These are phyloP conservation scores for Cheiracanthium punctorium DNA, from an alignment of 2,888 invertebrate species.

Conservation along the genomic window DNA sequence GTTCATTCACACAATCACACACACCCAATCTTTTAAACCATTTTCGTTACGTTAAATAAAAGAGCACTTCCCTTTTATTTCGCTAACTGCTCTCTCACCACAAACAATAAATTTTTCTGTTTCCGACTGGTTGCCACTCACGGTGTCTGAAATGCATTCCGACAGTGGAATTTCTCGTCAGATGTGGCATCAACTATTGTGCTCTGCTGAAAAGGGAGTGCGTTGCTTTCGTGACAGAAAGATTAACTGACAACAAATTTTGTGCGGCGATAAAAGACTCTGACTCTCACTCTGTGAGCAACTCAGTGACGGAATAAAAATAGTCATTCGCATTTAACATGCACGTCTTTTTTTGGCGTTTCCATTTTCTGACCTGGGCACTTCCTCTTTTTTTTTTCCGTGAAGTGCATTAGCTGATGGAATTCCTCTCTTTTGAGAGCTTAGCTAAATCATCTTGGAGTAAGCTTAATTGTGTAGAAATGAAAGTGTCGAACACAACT, in stretches of 20 bases:
- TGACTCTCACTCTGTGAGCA: background rate
- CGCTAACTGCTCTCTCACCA: background rate
- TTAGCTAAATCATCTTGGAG: background rate
- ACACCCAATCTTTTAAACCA: too few species aligned
- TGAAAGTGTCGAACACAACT: background rate
- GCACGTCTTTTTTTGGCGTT: constrained; percentile 20
- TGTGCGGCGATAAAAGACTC: background rate
- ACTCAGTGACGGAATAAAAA: constrained; percentile 17
- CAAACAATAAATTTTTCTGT: constrained; percentile 8
- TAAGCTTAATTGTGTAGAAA: background rate
- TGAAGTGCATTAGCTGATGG: constrained; percentile 19
- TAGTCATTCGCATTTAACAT: constrained; percentile 21
- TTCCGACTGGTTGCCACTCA: constrained; percentile 14
- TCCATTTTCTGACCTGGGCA: background rate
- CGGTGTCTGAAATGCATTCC: constrained; percentile 11
- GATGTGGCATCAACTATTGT: background rate
- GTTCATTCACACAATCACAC: too few species aligned
- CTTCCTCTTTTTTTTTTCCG: background rate
- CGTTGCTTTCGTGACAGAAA: constrained; percentile 21
- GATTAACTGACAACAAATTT: constrained; percentile 39
- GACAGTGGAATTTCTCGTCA: constrained; percentile 11
- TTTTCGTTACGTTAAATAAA: too few species aligned
- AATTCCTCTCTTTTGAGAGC: background rate
- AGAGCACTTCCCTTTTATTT: too few species aligned
- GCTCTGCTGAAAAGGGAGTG: constrained; percentile 6